phyloP scores from a whole-genome alignment of 1,140 invertebrate species.

The Schlechtendalia chinensis region DNA sequence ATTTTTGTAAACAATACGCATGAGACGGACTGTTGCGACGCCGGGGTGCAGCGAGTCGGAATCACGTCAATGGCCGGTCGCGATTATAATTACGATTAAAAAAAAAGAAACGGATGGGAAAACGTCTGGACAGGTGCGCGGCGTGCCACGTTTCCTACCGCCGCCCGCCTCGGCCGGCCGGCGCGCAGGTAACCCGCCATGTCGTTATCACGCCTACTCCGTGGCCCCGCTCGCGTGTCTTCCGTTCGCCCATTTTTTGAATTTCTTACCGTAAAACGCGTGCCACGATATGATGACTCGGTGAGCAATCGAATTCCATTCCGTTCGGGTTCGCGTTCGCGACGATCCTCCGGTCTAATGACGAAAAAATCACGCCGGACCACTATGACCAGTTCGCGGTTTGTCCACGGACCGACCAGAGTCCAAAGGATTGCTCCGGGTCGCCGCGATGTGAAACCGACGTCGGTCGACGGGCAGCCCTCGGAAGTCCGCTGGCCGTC shows the following conservation, averaged over 20 bases:
- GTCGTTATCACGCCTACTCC: conserved; percentile 37
- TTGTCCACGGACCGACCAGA: too few species aligned
- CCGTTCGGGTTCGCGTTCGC: too few species aligned
- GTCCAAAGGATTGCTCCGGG: too few species aligned
- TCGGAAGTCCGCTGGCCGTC: too few species aligned
- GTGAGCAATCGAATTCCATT: too few species aligned
- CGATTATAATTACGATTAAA: conserved; percentile 32
- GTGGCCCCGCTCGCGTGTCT: conserved; percentile 18
- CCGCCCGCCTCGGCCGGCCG: conserved; percentile 4
- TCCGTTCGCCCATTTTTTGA: conserved; percentile 36
- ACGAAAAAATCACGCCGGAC: too few species aligned
- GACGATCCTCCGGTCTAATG: too few species aligned
- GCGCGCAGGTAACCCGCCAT: conserved; percentile 17
- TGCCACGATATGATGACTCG: too few species aligned
- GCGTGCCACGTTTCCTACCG: not conserved
- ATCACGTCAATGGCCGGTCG: conserved; percentile 33
- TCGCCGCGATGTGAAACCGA: too few species aligned
- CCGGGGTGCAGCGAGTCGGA: conserved; percentile 1
- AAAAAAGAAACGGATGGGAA: conserved; percentile 17
- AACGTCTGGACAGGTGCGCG: conserved; percentile 39
- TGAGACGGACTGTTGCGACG: not conserved
- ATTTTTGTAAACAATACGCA: not conserved
- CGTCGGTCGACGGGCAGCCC: too few species aligned
- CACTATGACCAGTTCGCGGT: too few species aligned
- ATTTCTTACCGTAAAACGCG: too few species aligned